phyloP scores from a whole-genome alignment of 2,113 vertebrate species.

The Bufo gargarizans region DNA sequence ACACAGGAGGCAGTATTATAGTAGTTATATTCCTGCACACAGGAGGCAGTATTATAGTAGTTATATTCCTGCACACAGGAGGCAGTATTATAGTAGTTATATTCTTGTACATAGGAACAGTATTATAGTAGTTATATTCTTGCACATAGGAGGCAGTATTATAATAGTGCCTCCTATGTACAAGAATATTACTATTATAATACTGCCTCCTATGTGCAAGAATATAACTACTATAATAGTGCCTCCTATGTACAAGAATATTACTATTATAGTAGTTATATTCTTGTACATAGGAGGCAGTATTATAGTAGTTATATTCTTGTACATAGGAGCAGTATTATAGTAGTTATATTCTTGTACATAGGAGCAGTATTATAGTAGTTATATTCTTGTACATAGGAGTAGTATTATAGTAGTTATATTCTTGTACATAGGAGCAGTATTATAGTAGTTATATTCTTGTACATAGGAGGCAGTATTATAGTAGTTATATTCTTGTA shows the following conservation, averaged over 20 bases:
- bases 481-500: constrained; percentile 9
- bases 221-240: too few species aligned
- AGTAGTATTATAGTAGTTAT: constrained; percentile 14
- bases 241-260: too few species aligned
- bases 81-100: too few species aligned
- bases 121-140: neutral
- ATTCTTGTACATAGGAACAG: too few species aligned
- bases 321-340: constrained; percentile 10
- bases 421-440: neutral
- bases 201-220: too few species aligned
- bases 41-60: constrained; percentile 4
- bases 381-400: constrained; percentile 7
- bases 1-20: neutral
- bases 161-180: too few species aligned
- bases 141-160: neutral
- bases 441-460: too few species aligned
- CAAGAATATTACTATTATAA: too few species aligned
- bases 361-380: constrained; percentile 17
- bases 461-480: neutral
- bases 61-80: neutral
- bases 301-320: constrained; percentile 22
- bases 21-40: constrained; percentile 1
- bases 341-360: constrained; percentile 16
- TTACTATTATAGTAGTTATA: constrained; percentile 16
- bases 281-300: neutral